Percentiles rank a stretch among this genome's conserved stretches.
These are phyloP conservation scores for Triops longicaudatus DNA, from an alignment of 1,140 invertebrate genomes.

Conservation along the genomic window DNA sequence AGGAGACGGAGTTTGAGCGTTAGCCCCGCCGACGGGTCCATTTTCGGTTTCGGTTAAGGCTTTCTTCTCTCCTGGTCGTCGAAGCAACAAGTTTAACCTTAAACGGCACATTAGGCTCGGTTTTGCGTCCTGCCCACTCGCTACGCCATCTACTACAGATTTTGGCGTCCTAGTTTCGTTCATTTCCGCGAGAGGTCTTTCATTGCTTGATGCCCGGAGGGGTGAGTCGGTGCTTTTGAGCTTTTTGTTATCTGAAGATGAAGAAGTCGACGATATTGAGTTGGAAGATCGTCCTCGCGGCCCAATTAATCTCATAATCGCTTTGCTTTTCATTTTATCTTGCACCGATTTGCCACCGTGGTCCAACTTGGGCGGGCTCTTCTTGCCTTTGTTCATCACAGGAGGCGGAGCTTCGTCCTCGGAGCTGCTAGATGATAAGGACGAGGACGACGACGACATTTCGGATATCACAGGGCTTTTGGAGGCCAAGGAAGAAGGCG, in stretches of 20 bases:
- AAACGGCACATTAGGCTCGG: slow-evolving; percentile 23
- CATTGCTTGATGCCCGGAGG: background rate
- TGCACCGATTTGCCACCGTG: background rate
- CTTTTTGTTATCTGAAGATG: background rate
- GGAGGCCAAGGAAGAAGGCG: background rate
- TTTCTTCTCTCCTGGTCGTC: background rate
- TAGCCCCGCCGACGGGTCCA: background rate
- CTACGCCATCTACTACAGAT: too few relatives aligned
- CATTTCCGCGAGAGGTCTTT: background rate
- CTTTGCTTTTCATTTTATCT: background rate
- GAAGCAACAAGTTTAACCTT: slow-evolving; percentile 11
- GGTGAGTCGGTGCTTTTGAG: background rate
- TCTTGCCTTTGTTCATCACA: background rate
- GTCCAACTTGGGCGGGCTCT: background rate
- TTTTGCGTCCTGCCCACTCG: background rate
- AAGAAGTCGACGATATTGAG: background rate
- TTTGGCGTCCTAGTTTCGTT: background rate
- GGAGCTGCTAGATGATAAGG: background rate
- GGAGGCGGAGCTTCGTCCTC: background rate
- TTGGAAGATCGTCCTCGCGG: background rate
- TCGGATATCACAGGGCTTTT: background rate
- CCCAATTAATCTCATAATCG: background rate
- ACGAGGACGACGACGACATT: background rate
- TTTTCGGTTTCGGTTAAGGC: background rate
- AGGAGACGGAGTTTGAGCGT: background rate